Base-by-base conservation (phyloP, 1,140 invertebrate genomes). In the Sinonovacula constricta region DNA sequence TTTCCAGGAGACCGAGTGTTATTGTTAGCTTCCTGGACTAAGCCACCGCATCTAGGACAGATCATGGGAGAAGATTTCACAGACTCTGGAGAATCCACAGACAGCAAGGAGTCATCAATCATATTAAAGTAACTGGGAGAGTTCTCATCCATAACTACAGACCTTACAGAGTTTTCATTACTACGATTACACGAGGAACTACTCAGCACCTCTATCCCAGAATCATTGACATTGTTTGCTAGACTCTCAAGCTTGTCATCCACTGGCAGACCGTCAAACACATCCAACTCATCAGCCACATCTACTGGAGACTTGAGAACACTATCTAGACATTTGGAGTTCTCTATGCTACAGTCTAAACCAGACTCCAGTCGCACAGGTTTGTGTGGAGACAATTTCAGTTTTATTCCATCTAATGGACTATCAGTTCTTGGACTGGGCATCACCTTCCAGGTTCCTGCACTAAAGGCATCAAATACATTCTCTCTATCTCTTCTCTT, bases 341-440 rank as follows among this genome's bases (percentile, higher is more conserved):
- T 56, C 24, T 30, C 53, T 39, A 51, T 59, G 34, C n/a, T 31
- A 2, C 39, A 36, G 3, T 76, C 72, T 45, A 74, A 34, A 15
- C 30, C 45, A 24, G 59, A 36, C n/a, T 74, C 71, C 7, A 63
- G 28, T 49, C 36, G 22, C 7, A 65, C 24, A 28, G 72, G 72
- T 56, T 76, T 76, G 3, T 76, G 72, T n/a, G 72, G 72, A 0
- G 72, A 76, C 34, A 76, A 49, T 67, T 76, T 76, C 51, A 76
- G 33, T 36, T 67, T 76, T 18, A 76, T 28, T 22, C 63, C 45
- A 26, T 76, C 72, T 15, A n/a, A 31, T 56, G 60, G 60, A 36
- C 63, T 51, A n/a, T 76, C 72, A 34, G 68, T 54, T 30, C 72
- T 10, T 34, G 72, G 72, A 59, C 72, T 76, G 10, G 49, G 51